Base-by-base conservation (phyloP, 2,888 invertebrate genomes). In the Antitype chi region DNA sequence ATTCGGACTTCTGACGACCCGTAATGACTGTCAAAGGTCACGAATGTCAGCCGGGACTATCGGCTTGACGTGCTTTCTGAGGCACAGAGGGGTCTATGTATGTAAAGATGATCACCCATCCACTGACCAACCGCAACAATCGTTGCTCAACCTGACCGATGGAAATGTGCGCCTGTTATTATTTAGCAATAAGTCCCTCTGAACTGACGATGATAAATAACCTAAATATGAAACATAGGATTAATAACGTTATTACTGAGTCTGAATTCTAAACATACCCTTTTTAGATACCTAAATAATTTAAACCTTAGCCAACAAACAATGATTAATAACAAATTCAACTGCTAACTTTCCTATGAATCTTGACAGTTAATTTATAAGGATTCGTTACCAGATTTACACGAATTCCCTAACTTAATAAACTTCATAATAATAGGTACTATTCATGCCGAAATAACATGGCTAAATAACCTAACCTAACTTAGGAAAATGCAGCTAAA, bases 321-420 rank as follows among this genome's bases (percentile, higher is more conserved):
- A 73, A 62, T 49, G 67, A 78, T 78, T 78, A 73, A 78, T 79
- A 63, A 47, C 25, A 5, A 59, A 53, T 53, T 47, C 43, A 78
- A 20, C 23, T 15, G 11, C 9, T 15, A 64, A 78, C 55, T 78
- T 66, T 67, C n/a, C 23, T 25, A 74, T 74, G 23, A 63, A 68
- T 57, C 53, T 78, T 78, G 62, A 25, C 67, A 68, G 79, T 74
- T 67, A 63, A 78, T 68, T 74, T 68, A 20, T 15, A 57, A 52
- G 28, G 28, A 9, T 59, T 62, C 9, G 38, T 28, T 73, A 55
- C n/a, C 23, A 64, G 25, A 63, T 55, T 60, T 23, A 53, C 70
- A 23, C 15, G 28, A 74, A 53, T 60, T 55, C 20, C 52, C 11
- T 74, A 23, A 78, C 43, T 59, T 32, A 74, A 79, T 79, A 47